Conservation (phyloP, 2,888 invertebrate genomes). For the Prosapia bicincta region DNA sequence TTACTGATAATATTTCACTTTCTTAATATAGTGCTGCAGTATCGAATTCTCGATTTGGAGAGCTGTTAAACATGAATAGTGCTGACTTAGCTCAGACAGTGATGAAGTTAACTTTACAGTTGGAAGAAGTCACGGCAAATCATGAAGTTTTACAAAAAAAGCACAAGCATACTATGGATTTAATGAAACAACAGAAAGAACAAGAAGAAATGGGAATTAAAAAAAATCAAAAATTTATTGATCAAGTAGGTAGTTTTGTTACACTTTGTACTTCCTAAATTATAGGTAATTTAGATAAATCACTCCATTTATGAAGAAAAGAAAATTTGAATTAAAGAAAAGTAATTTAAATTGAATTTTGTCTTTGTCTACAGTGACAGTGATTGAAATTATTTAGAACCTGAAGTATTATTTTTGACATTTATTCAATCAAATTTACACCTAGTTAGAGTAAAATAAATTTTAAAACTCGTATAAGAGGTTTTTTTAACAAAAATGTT, state of each 20-base stretch:
- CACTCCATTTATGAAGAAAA: no score
- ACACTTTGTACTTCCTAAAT: no score
- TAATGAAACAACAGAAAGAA: constrained; percentile 57
- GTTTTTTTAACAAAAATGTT: no score
- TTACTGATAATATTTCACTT: no score
- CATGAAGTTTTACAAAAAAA: constrained; percentile 53
- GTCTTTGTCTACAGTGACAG: no score
- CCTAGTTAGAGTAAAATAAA: no score
- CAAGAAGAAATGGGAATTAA: constrained; percentile 71
- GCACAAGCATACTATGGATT: constrained; percentile 48
- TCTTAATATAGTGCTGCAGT: constrained; percentile 5
- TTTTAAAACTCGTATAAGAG: no score
- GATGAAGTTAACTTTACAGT: constrained; percentile 56
- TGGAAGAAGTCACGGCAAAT: constrained; percentile 59
- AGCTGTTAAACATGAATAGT: constrained; percentile 53
- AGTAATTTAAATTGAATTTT: neutral
- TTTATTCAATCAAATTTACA: no score
- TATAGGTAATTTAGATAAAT: no score
- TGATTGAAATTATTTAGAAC: no score
- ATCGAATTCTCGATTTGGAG: constrained; percentile 50
- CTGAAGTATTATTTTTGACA: no score
- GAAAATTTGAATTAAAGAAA: no score
- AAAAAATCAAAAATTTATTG: constrained; percentile 79
- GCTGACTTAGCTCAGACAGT: constrained; percentile 60
- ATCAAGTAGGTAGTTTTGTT: constrained; percentile 55